phyloP scores from a whole-genome alignment of 2,888 invertebrate genomes.

The Hoplodrina ambigua region DNA sequence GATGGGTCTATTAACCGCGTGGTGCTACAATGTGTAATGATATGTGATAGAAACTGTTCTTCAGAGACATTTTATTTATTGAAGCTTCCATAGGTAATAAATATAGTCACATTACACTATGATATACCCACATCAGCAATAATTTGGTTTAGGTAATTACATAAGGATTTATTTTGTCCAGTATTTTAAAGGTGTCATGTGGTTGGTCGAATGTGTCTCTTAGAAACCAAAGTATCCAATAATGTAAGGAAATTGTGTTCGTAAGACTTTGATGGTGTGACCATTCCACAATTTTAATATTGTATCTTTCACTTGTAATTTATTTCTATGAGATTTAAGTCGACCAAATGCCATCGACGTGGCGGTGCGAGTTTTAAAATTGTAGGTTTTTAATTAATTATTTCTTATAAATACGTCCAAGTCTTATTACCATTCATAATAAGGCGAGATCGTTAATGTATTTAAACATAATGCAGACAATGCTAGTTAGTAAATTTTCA shows the following conservation, averaged over 20 bases:
- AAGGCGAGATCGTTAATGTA: constrained; percentile 69
- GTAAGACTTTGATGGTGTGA: constrained; percentile 71
- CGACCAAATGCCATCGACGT: constrained; percentile 73
- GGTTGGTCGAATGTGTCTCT: constrained; percentile 79
- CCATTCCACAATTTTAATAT: constrained; percentile 69
- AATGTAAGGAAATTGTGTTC: constrained; percentile 71
- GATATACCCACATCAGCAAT: constrained; percentile 83
- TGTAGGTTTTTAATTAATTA: constrained; percentile 70
- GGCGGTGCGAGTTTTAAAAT: constrained; percentile 71
- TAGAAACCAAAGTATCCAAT: constrained; percentile 81
- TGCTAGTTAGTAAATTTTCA: constrained; percentile 82
- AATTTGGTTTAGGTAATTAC: constrained; percentile 83
- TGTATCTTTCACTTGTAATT: constrained; percentile 67
- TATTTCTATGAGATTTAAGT: constrained; percentile 74
- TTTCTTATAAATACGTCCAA: constrained; percentile 74
- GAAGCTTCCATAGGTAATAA: constrained; percentile 88
- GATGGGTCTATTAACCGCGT: constrained; percentile 90
- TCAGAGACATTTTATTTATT: constrained; percentile 90
- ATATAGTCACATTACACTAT: constrained; percentile 82
- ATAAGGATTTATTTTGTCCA: constrained; percentile 80
- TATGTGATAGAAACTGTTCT: constrained; percentile 90
- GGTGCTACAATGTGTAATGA: constrained; percentile 90
- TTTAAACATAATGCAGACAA: constrained; percentile 67
- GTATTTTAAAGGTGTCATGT: constrained; percentile 72
- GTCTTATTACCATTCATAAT: constrained; percentile 72